Percentiles rank a stretch among this genome's conserved stretches.
phyloP scores from a whole-genome alignment of 2,888 invertebrate species.

The Melipona bicolor region DNA sequence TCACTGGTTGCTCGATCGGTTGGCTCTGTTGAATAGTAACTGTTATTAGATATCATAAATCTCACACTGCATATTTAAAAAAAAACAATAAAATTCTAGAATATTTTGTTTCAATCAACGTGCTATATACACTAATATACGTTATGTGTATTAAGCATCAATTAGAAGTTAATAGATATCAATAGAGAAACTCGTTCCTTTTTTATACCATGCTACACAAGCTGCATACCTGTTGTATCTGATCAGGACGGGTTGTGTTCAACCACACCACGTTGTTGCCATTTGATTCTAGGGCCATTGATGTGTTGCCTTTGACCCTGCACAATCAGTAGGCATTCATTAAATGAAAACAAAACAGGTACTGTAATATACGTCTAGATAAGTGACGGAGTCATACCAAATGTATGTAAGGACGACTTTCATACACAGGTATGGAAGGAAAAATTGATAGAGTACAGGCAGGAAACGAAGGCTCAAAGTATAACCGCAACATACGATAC shows the following conservation, averaged over 20 bases:
- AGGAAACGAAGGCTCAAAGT: slow-evolving; percentile 10
- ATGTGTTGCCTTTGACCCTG: slow-evolving; percentile 80
- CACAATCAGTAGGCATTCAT: slow-evolving; percentile 76
- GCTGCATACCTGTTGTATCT: slow-evolving; percentile 81
- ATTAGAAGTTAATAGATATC: slow-evolving; percentile 29
- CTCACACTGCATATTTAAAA: background rate
- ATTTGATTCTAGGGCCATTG: slow-evolving; percentile 83
- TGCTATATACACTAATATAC: slow-evolving; percentile 52
- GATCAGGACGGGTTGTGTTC: slow-evolving; percentile 81
- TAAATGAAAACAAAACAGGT: slow-evolving; percentile 34
- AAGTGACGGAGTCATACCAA: slow-evolving; percentile 65
- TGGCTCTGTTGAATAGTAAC: slow-evolving; percentile 73
- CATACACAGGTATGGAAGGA: slow-evolving; percentile 15
- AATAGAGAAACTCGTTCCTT: slow-evolving; percentile 42
- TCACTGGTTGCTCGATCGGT: slow-evolving; percentile 76
- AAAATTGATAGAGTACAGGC: background rate
- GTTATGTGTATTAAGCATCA: slow-evolving; percentile 31
- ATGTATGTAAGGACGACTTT: slow-evolving; percentile 43
- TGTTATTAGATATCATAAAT: slow-evolving; percentile 46
- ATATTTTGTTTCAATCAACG: slow-evolving; percentile 58
- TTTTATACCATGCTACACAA: slow-evolving; percentile 54
- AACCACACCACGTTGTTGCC: slow-evolving; percentile 83
- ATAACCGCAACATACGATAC: slow-evolving; percentile 59
- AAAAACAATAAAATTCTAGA: slow-evolving; percentile 40
- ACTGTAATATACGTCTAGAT: slow-evolving; percentile 5